Evolutionary conservation across 2,888 invertebrate genomes (phyloP).

Genomic region (Antheraea yamamai): DNA sequence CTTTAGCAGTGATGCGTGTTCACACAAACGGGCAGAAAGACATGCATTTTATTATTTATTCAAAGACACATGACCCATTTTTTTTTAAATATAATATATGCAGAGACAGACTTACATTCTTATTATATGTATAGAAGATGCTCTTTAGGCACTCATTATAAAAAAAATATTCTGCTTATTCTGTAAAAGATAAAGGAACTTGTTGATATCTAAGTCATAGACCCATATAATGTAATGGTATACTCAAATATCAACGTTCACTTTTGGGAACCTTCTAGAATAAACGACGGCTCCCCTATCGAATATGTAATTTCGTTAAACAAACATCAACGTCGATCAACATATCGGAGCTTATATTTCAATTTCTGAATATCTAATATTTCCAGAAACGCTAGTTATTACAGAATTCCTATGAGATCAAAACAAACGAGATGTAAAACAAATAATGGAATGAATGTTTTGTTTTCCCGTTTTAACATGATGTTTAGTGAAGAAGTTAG

Average conservation of each 20-base stretch:
- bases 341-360: constrained; percentile 5
- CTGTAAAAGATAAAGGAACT: not conserved
- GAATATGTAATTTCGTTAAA: constrained; percentile 12
- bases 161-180: not conserved
- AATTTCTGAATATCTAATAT: constrained; percentile 6
- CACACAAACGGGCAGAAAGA: no score
- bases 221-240: not conserved
- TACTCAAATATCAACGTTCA: not conserved
- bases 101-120: no score
- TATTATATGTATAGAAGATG: no score
- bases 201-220: not conserved
- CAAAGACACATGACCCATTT: no score
- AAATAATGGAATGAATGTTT: constrained; percentile 25
- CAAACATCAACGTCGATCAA: constrained; percentile 11
- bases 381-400: constrained; percentile 15
- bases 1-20: no score
- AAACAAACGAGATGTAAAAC: constrained; percentile 22
- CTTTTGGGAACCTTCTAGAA: constrained; percentile 2
- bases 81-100: no score
- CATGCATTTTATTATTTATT: no score
- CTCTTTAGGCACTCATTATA: not conserved
- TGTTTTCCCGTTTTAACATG: constrained; percentile 21
- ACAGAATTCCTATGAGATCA: constrained; percentile 25
- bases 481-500: not conserved
- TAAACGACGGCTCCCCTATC: not conserved